Percentiles rank a stretch among this genome's conserved stretches.
phyloP scores from a whole-genome alignment of 2,797 vertebrate species.

The Sorex maritimensis region DNA sequence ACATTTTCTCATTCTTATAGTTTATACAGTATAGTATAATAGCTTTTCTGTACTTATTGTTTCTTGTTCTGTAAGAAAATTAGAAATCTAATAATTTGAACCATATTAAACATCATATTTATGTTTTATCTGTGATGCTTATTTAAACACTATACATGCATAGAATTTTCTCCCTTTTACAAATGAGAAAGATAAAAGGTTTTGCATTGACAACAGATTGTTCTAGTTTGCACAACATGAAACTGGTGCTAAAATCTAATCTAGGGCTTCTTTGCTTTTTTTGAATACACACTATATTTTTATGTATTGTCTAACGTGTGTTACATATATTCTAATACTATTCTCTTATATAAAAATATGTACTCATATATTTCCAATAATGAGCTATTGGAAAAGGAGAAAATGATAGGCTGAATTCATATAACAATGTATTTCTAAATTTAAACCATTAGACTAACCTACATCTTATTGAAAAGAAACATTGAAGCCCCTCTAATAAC shows the following conservation, averaged over 20 bases:
- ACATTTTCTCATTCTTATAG: not conserved
- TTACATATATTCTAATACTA: not conserved
- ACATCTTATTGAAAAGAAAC: constrained; percentile 48
- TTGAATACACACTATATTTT: not conserved
- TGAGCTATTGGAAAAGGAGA: not conserved
- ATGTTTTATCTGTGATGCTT: not conserved
- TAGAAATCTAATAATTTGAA: not conserved
- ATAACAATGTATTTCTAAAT: constrained; percentile 46
- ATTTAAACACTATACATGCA: not conserved
- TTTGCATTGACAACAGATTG: not conserved
- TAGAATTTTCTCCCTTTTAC: not conserved
- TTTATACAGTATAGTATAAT: not conserved
- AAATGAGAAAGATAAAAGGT: not conserved
- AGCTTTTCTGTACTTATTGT: not conserved
- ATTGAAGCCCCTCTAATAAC: constrained; percentile 9
- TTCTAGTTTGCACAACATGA: constrained; percentile 21
- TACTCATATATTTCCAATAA: not conserved
- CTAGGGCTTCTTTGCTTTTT: not conserved
- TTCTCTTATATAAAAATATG: too few species aligned
- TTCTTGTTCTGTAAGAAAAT: not conserved
- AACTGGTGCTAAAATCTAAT: not conserved
- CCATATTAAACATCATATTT: not conserved
- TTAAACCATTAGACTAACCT: constrained; percentile 47
- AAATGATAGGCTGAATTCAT: constrained; percentile 50
- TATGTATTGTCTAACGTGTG: not conserved